Evolutionary conservation across 2,888 invertebrate species (phyloP).

Genomic region (Orthonychiurus folsomi): DNA sequence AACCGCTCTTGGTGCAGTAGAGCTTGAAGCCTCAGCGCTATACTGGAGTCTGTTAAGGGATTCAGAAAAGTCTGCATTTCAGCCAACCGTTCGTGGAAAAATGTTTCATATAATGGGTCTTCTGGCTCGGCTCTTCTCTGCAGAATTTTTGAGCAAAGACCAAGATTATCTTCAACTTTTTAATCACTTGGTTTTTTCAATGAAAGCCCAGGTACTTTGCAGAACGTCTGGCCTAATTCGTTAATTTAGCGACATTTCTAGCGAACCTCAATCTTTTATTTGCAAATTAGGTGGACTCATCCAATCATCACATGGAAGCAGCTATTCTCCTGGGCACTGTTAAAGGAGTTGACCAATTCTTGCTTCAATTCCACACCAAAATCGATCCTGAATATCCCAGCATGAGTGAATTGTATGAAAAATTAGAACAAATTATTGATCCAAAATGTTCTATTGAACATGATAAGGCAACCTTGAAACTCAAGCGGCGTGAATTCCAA

Average conservation of each 20-base stretch:
- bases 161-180: constrained; percentile 21
- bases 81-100: constrained; percentile 36
- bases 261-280: too few relatives aligned
- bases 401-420: constrained; percentile 27
- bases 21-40: constrained; percentile 20
- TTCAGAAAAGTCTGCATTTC: constrained; percentile 26
- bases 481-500: constrained; percentile 39
- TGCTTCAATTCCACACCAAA: constrained; percentile 16
- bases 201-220: constrained; percentile 29
- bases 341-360: constrained; percentile 26
- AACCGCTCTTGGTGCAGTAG: constrained; percentile 6
- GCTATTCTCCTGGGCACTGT: constrained; percentile 33
- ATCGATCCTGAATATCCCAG: constrained; percentile 7
- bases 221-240: neutral
- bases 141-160: constrained; percentile 19
- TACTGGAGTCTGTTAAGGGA: constrained; percentile 21
- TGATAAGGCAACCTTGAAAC: constrained; percentile 14
- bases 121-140: constrained; percentile 19
- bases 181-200: constrained; percentile 17
- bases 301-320: constrained; percentile 29
- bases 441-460: constrained; percentile 32
- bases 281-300: constrained; percentile 34
- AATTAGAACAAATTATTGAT: constrained; percentile 35
- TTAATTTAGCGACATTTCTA: too few relatives aligned
- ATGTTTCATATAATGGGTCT: constrained; percentile 34